Percentiles rank a stretch among this genome's conserved stretches.
phyloP scores from a whole-genome alignment of 2,113 vertebrate genomes.

The Dasypus novemcinctus region DNA sequence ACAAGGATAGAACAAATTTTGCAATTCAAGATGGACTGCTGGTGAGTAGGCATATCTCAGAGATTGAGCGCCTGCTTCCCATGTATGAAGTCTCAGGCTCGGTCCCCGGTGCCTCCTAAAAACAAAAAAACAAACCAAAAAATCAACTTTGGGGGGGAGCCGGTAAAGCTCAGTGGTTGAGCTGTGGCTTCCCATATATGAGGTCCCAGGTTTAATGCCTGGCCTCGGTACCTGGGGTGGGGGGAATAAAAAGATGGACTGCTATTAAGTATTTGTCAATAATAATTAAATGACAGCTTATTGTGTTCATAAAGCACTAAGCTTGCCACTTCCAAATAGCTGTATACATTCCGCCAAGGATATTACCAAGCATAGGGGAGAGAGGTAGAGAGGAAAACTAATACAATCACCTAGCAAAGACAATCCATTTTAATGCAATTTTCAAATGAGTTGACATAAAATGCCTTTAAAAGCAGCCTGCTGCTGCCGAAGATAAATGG shows the following conservation, averaged over 20 bases:
- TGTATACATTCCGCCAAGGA: background rate
- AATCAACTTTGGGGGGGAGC: too few relatives aligned
- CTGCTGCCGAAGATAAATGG: background rate
- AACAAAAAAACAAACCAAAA: too few relatives aligned
- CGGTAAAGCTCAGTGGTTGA: too few relatives aligned
- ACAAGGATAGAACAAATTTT: background rate
- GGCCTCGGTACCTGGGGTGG: too few relatives aligned
- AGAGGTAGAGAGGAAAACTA: background rate
- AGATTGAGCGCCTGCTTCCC: too few relatives aligned
- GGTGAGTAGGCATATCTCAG: too few relatives aligned
- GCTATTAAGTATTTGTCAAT: background rate
- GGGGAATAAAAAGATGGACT: too few relatives aligned
- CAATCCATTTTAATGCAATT: background rate
- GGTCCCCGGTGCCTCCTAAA: too few relatives aligned
- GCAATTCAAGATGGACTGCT: background rate
- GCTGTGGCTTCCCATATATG: too few relatives aligned
- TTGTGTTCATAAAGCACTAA: background rate
- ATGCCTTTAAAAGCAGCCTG: background rate
- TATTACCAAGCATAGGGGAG: background rate
- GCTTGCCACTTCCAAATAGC: background rate
- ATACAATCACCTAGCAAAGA: background rate
- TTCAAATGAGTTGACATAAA: background rate
- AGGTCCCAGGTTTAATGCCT: too few relatives aligned
- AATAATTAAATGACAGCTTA: background rate
- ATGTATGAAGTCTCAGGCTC: too few relatives aligned